phyloP scores from a whole-genome alignment of 2,797 vertebrate genomes.

The Serranus cabrilla region DNA sequence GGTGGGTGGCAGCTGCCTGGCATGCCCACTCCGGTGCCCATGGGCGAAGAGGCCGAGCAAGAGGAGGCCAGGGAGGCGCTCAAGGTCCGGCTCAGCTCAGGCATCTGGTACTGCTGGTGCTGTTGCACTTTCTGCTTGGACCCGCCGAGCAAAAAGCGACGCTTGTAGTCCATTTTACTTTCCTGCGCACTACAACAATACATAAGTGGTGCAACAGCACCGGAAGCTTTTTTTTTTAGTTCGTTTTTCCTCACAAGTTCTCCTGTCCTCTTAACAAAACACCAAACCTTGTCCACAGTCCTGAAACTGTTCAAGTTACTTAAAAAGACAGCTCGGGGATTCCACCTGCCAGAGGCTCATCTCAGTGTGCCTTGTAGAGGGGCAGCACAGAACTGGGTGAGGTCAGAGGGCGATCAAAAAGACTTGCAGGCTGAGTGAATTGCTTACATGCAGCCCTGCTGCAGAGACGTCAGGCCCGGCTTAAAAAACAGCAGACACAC shows the following conservation, averaged over 20 bases:
- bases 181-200: constrained; percentile 99
- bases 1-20: constrained; percentile 89
- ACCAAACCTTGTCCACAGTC: constrained; percentile 46
- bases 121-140: constrained; percentile 99
- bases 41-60: constrained; percentile 85
- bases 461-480: constrained; percentile 75
- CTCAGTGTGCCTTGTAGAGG: constrained; percentile 85
- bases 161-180: constrained; percentile 99
- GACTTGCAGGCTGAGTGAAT: constrained; percentile 78
- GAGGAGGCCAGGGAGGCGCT: constrained; percentile 91
- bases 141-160: constrained; percentile 99
- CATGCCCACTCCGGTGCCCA: constrained; percentile 87
- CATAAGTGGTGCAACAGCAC: constrained; percentile 91
- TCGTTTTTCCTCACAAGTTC: constrained; percentile 47
- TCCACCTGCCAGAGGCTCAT: constrained; percentile 92
- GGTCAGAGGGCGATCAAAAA: constrained; percentile 60
- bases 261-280: constrained; percentile 57
- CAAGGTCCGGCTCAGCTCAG: constrained; percentile 95
- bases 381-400: constrained; percentile 71
- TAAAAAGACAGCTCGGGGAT: constrained; percentile 89
- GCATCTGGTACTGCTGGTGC: constrained; percentile 98
- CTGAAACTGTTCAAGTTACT: constrained; percentile 80
- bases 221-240: constrained; percentile 73
- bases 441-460: constrained; percentile 90
- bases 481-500: constrained; percentile 58